Base-by-base conservation (phyloP, 1,140 invertebrate genomes). In the Muscidifurax raptorellus region DNA sequence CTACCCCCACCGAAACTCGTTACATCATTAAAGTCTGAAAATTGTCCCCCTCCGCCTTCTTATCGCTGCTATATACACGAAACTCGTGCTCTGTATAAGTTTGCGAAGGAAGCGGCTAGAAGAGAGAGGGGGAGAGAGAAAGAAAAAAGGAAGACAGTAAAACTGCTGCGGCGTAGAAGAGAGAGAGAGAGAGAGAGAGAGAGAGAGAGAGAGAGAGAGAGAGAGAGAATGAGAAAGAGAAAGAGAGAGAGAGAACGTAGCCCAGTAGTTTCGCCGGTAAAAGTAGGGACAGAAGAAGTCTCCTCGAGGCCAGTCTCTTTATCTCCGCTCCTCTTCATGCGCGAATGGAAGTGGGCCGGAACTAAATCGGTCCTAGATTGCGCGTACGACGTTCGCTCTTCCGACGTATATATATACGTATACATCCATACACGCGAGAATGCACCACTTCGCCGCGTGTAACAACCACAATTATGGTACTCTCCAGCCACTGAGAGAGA, bases 21-120 rank as follows among this genome's bases (percentile, higher is more conserved):
- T 87, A 85, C 82, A 83, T 85, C 84, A 80, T 87, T 84, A 81
- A 47, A 76, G 80, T 75, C 64, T 59, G 28, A 30, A 86, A 86
- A 85, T 76, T 82, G 66, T 85, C 82, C 64, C 67, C 28, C 82
- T 82, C 59, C 44, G 28, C 18, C 71, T 59, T n/a, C 52, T 59
- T 59, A 59, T 59, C 52, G 52, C 52, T 59, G 52, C 44, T 59
- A n/a, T n/a, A n/a, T n/a, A 59, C 22, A 22, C 52, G 22, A 22
- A 47, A 47, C 44, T 47, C 13, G 67, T 15, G 76, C 74, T 69
- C 80, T 67, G n/a, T 67, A 67, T 67, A 67, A 10, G 15, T 47
- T 15, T 47, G 44, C 36, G 7, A 64, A 64, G 59, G 5, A 64
- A 64, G n/a, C 22, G 9, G 64, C n/a, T 27, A 2, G 18, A 47